Percentiles rank a stretch among this genome's conserved stretches.
phyloP scores from a whole-genome alignment of 2,888 invertebrate species.

The Andrena hattorfiana region DNA sequence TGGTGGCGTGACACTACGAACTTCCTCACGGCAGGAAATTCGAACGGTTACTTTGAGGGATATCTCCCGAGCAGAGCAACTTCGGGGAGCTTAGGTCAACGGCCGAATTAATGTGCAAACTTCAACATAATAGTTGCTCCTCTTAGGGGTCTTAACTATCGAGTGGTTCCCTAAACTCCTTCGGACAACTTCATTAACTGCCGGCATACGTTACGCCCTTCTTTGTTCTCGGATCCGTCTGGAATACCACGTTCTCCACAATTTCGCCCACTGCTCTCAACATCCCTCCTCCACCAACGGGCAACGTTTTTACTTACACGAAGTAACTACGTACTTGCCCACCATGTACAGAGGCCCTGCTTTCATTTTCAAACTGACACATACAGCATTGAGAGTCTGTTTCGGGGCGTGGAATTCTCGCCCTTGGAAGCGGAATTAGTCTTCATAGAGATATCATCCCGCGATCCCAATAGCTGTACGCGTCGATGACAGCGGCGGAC shows the following conservation, averaged over 20 bases:
- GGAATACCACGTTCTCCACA: conserved; percentile 6
- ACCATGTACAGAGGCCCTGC: neutral
- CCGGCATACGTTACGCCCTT: conserved; percentile 52
- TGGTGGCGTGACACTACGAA: conserved; percentile 65
- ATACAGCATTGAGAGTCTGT: no score
- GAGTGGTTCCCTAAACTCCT: conserved; percentile 68
- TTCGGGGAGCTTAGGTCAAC: conserved; percentile 66
- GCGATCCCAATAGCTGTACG: neutral
- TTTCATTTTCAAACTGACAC: no score
- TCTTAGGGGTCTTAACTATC: conserved; percentile 74
- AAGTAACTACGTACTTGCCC: neutral
- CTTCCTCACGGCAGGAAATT: conserved; percentile 63
- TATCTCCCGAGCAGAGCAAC: conserved; percentile 66
- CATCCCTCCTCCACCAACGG: neutral
- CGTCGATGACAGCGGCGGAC: neutral
- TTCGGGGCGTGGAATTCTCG: no score
- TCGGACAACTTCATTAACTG: conserved; percentile 70
- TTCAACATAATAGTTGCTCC: conserved; percentile 75
- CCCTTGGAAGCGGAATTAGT: no score
- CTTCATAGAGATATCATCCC: neutral
- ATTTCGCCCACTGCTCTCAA: conserved; percentile 23
- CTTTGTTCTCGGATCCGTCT: conserved; percentile 49
- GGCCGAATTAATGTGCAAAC: conserved; percentile 76
- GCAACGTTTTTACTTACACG: neutral
- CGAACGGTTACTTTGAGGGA: conserved; percentile 75